phyloP scores from a whole-genome alignment of 2,797 vertebrate species.

The Gastrophryne carolinensis region DNA sequence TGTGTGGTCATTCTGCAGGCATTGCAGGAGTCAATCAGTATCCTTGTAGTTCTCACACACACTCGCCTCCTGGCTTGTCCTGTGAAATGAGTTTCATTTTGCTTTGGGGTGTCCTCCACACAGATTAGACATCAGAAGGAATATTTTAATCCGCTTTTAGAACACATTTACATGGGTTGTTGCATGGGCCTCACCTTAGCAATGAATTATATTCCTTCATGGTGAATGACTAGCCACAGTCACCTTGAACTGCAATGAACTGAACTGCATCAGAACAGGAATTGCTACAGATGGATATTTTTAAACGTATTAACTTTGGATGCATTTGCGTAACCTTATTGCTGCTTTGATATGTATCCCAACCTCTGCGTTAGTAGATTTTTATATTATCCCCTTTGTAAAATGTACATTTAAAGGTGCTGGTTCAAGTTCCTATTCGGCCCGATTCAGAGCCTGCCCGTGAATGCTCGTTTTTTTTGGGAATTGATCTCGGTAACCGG shows the following conservation, averaged over 20 bases:
- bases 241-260: not conserved
- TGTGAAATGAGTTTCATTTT: conserved; percentile 37
- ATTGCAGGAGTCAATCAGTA: not conserved
- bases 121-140: conserved; percentile 45
- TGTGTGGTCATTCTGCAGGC: not conserved
- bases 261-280: conserved; percentile 18
- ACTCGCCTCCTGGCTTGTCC: conserved; percentile 11
- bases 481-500: too few relatives aligned
- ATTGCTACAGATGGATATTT: conserved; percentile 16
- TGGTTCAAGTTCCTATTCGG: too few relatives aligned
- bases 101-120: conserved; percentile 20
- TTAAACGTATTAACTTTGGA: conserved; percentile 22
- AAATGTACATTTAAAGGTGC: not conserved
- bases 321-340: not conserved
- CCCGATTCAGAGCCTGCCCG: too few relatives aligned
- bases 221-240: conserved; percentile 1
- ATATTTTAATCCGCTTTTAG: conserved; percentile 33
- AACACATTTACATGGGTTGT: conserved; percentile 25
- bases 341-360: conserved; percentile 18
- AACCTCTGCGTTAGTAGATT: conserved; percentile 6
- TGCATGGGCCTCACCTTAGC: conserved; percentile 7
- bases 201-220: conserved; percentile 34
- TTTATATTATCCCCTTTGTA: not conserved
- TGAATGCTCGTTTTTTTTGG: too few relatives aligned
- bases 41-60: not conserved